These are phyloP conservation scores for Synanceia verrucosa DNA, from an alignment of 2,797 vertebrate species.

Conservation along the genomic window DNA sequence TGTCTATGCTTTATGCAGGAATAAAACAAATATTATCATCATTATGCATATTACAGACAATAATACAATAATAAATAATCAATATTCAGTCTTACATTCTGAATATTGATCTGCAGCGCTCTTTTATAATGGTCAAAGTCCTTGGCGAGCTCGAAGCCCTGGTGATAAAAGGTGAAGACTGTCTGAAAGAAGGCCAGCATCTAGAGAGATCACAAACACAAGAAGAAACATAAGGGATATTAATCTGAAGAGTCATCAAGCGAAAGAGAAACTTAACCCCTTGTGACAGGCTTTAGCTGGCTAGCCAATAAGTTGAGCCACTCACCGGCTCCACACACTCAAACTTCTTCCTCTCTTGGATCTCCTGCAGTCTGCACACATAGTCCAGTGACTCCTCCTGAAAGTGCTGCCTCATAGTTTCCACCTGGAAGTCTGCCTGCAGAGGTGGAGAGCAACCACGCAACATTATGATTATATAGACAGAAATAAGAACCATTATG, in stretches of 20 bases:
- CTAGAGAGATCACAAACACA: conserved; percentile 71
- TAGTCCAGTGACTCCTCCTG: conserved; percentile 96
- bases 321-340: conserved; percentile 99
- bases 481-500: conserved; percentile 14
- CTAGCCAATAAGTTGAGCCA: conserved; percentile 32
- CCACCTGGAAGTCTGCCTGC: conserved; percentile 93
- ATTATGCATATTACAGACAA: neutral
- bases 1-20: neutral
- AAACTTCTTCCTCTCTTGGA: conserved; percentile 98
- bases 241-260: conserved; percentile 3
- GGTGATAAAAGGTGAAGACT: conserved; percentile 98
- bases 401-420: conserved; percentile 91
- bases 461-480: conserved; percentile 43
- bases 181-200: conserved; percentile 99
- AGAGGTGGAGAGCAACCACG: conserved; percentile 50
- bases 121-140: conserved; percentile 98
- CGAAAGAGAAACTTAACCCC: conserved; percentile 22
- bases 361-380: conserved; percentile 96
- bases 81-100: conserved; percentile 90
- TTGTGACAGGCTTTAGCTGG: neutral
- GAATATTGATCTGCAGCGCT: conserved; percentile 96
- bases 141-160: conserved; percentile 96
- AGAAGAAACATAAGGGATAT: neutral
- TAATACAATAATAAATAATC: neutral
- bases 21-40: neutral